A percentile compares a stretch with the other conserved stretches of the same genome.
These are phyloP conservation scores for Chlorops oryzae DNA, from an alignment of 1,140 invertebrate species.

Conservation along the genomic window DNA sequence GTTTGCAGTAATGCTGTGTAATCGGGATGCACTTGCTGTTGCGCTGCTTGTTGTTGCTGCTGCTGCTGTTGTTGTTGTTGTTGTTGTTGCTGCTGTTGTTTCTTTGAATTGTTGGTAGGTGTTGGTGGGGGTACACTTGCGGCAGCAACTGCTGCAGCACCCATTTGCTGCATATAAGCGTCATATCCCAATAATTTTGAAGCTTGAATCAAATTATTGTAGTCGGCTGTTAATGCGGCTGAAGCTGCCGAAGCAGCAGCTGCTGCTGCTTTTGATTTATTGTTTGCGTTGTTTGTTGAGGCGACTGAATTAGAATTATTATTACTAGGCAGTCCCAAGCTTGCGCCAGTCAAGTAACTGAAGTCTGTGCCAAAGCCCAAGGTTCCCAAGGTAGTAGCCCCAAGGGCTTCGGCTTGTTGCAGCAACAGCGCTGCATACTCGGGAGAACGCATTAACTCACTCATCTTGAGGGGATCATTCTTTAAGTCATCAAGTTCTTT, in stretches of 20 bases:
- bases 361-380: conserved; percentile 40
- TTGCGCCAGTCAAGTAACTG: conserved; percentile 31
- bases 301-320: conserved; percentile 18
- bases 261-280: conserved; percentile 16
- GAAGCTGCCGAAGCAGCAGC: conserved; percentile 32
- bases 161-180: conserved; percentile 45
- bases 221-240: conserved; percentile 37
- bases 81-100: conserved; percentile 17
- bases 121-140: conserved; percentile 15
- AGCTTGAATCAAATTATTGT: conserved; percentile 42
- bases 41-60: conserved; percentile 18
- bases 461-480: conserved; percentile 45
- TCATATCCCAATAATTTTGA: conserved; percentile 44
- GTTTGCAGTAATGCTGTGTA: conserved; percentile 40
- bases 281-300: conserved; percentile 11
- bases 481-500: conserved; percentile 45
- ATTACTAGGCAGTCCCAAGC: conserved; percentile 12
- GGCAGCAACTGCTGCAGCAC: conserved; percentile 30
- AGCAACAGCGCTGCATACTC: conserved; percentile 42
- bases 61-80: conserved; percentile 11
- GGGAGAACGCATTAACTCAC: conserved; percentile 41
- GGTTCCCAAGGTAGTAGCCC: conserved; percentile 42
- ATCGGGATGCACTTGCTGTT: conserved; percentile 22
- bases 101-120: conserved; percentile 11
- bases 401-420: conserved; percentile 44